These are phyloP conservation scores for Haplotaxodon microlepis DNA, from an alignment of 2,113 vertebrate species.

Conservation along the genomic window DNA sequence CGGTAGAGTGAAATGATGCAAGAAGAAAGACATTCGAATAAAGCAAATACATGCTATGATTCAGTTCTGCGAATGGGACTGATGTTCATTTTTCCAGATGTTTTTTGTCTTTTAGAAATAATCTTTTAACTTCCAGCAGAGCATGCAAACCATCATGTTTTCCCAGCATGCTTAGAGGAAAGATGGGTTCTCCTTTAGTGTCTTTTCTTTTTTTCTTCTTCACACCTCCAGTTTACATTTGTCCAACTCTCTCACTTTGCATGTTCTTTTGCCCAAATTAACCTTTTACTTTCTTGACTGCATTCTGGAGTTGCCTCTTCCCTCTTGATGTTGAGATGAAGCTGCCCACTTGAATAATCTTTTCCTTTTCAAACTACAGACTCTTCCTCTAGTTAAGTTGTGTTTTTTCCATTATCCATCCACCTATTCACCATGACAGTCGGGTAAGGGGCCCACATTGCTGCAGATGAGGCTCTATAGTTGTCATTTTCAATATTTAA, in stretches of 20 bases:
- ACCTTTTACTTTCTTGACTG: not conserved
- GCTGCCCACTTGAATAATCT: not conserved
- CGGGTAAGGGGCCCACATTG: no score
- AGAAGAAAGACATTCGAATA: not conserved
- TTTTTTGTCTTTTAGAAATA: not conserved
- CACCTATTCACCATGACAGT: not conserved
- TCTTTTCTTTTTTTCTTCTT: not conserved
- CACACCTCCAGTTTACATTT: not conserved
- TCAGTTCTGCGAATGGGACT: not conserved
- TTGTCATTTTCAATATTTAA: not conserved
- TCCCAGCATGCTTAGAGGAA: not conserved
- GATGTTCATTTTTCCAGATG: not conserved
- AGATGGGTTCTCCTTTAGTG: not conserved
- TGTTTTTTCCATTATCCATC: not conserved
- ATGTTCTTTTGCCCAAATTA: not conserved
- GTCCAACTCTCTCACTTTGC: not conserved
- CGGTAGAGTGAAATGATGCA: not conserved
- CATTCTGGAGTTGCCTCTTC: not conserved
- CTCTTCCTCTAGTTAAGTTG: not conserved
- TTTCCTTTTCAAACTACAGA: not conserved
- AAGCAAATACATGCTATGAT: not conserved
- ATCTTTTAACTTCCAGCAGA: not conserved
- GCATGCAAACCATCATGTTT: not conserved
- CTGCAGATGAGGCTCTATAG: not conserved
- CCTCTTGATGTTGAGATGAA: not conserved